Conservation (phyloP, 2,888 invertebrate species). For the Melanargia galathea region DNA sequence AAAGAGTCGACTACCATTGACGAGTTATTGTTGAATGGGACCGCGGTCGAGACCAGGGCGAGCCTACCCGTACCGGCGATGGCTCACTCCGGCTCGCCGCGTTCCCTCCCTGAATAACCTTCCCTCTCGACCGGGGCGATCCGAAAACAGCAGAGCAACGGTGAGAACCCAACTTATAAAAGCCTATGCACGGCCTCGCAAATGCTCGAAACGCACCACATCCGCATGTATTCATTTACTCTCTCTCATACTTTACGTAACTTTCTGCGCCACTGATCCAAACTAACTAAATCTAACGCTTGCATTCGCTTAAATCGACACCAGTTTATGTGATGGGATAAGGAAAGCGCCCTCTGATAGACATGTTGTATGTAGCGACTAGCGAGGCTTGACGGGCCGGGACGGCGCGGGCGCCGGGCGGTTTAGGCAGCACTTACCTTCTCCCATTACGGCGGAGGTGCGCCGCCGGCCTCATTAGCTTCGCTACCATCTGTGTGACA, state of each 20-base stretch:
- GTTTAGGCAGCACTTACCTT: constrained; percentile 81
- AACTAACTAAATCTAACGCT: constrained; percentile 75
- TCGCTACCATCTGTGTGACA: constrained; percentile 73
- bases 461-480: constrained; percentile 77
- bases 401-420: constrained; percentile 80
- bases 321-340: constrained; percentile 85
- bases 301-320: constrained; percentile 74
- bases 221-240: constrained; percentile 61
- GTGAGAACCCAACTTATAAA: constrained; percentile 78
- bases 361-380: constrained; percentile 58
- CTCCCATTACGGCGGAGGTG: constrained; percentile 83
- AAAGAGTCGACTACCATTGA: constrained; percentile 78
- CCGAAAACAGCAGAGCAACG: constrained; percentile 75
- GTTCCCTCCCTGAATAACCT: constrained; percentile 58
- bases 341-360: constrained; percentile 87
- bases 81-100: constrained; percentile 61
- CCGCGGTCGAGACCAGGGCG: constrained; percentile 59
- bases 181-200: constrained; percentile 79
- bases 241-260: constrained; percentile 58
- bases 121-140: constrained; percentile 67
- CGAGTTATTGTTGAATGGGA: constrained; percentile 67
- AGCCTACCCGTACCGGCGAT: constrained; percentile 48
- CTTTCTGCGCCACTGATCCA: constrained; percentile 74
- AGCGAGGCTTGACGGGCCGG: constrained; percentile 68
- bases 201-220: constrained; percentile 73